phyloP scores from a whole-genome alignment of 2,113 vertebrate genomes.

The Mustela nigripes region DNA sequence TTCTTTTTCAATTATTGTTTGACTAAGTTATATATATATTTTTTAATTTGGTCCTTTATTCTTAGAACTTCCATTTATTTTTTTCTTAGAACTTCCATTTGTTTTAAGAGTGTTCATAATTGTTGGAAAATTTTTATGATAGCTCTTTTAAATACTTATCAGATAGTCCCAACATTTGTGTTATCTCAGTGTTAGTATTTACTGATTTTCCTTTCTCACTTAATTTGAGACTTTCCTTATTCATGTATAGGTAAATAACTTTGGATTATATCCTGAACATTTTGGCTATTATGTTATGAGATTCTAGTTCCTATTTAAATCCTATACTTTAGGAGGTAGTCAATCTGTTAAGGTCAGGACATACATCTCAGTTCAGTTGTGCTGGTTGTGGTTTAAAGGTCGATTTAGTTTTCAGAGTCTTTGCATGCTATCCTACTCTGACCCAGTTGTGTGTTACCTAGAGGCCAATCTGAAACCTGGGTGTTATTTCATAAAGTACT shows the following conservation, averaged over 20 bases:
- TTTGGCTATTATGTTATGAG: neutral
- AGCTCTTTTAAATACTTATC: neutral
- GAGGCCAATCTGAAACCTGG: neutral
- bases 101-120: neutral
- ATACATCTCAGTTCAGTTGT: neutral
- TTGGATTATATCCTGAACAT: neutral
- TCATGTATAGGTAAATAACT: neutral
- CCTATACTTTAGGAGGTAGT: neutral
- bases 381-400: neutral
- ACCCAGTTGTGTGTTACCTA: neutral
- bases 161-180: neutral
- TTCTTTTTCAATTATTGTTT: neutral
- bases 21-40: neutral
- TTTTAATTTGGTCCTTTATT: neutral
- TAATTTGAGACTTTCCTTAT: neutral
- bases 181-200: neutral
- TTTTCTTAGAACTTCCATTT: neutral
- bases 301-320: neutral
- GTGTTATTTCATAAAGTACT: neutral
- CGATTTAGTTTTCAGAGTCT: neutral
- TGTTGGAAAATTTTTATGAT: neutral
- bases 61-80: neutral
- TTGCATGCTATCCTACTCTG: neutral
- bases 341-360: neutral
- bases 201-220: neutral